phyloP scores from a whole-genome alignment of 2,888 invertebrate genomes.

The Craniophora ligustri region DNA sequence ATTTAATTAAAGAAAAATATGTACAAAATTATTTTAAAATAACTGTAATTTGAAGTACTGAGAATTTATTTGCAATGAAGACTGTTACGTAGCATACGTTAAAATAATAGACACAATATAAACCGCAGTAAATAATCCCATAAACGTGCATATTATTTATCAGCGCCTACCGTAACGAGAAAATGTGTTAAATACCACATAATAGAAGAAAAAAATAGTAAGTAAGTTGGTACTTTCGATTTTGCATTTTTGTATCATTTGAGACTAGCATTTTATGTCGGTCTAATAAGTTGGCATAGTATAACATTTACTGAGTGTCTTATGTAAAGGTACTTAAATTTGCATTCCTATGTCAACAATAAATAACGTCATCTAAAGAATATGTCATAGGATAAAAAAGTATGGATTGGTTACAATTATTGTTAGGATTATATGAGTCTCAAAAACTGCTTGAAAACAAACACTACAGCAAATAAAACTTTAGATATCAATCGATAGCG shows the following conservation, averaged over 20 bases:
- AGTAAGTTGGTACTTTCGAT: conserved; percentile 15
- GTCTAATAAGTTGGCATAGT: conserved; percentile 64
- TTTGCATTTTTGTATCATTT: conserved; percentile 58
- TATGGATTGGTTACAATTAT: conserved; percentile 35
- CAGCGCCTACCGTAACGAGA: conserved; percentile 20
- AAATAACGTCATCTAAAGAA: conserved; percentile 17
- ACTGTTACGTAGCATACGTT: conserved; percentile 31
- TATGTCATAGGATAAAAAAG: conserved; percentile 35
- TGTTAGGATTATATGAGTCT: conserved; percentile 52
- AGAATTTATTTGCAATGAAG: conserved; percentile 23
- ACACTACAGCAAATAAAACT: conserved; percentile 75
- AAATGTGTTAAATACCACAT: conserved; percentile 38
- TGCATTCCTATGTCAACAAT: conserved; percentile 23
- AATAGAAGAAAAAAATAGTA: conserved; percentile 21
- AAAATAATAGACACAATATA: conserved; percentile 24
- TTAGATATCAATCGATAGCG: conserved; percentile 55
- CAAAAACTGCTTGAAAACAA: conserved; percentile 64
- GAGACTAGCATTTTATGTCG: conserved; percentile 85
- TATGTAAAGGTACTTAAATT: conserved; percentile 28
- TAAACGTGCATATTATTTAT: conserved; percentile 46
- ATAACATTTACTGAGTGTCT: conserved; percentile 34
- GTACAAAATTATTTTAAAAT: conserved; percentile 16
- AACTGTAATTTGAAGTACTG: conserved; percentile 10
- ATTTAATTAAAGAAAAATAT: conserved; percentile 23
- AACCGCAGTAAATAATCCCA: conserved; percentile 40